Conservation (phyloP, 2,797 vertebrate genomes). For the Sebastes kiyomatsui region DNA sequence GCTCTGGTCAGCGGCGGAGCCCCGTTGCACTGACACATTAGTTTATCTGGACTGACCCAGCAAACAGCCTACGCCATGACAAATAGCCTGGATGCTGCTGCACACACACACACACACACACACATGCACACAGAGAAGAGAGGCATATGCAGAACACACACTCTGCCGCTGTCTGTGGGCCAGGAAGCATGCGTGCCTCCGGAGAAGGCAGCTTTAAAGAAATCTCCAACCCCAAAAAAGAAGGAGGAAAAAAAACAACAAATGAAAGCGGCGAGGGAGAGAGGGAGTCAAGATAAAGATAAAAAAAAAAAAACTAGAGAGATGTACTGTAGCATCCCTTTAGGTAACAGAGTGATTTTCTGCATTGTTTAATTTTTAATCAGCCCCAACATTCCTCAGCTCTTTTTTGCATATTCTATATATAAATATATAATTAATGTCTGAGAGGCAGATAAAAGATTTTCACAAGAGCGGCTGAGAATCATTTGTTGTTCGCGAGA, state of each 20-base stretch:
- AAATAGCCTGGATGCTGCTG: conserved; percentile 78
- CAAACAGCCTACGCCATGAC: conserved; percentile 80
- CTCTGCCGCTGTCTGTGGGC: conserved; percentile 58
- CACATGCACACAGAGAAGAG: conserved; percentile 16
- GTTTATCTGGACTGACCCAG: conserved; percentile 86
- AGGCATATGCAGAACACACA: conserved; percentile 68
- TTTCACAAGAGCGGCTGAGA: conserved; percentile 76
- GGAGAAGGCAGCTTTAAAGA: conserved; percentile 82
- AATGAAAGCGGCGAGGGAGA: conserved; percentile 69
- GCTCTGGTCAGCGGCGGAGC: conserved; percentile 80
- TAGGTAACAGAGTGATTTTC: conserved; percentile 86
- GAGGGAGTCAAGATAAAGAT: conserved; percentile 70
- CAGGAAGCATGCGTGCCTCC: conserved; percentile 71
- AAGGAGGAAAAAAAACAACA: conserved; percentile 25
- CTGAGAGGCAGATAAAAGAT: conserved; percentile 84
- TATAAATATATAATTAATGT: conserved; percentile 88
- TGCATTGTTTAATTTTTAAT: conserved; percentile 90
- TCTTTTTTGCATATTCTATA: conserved; percentile 86
- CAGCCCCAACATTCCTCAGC: conserved; percentile 79
- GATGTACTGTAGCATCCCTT: conserved; percentile 81
- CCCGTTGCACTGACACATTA: conserved; percentile 82
- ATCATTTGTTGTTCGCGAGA: conserved; percentile 83
- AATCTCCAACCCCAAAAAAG: conserved; percentile 64
- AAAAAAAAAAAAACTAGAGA: conserved; percentile 64
- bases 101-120: conserved; percentile 30